Conservation (phyloP, 2,113 vertebrate species). For the Channa maculata region DNA sequence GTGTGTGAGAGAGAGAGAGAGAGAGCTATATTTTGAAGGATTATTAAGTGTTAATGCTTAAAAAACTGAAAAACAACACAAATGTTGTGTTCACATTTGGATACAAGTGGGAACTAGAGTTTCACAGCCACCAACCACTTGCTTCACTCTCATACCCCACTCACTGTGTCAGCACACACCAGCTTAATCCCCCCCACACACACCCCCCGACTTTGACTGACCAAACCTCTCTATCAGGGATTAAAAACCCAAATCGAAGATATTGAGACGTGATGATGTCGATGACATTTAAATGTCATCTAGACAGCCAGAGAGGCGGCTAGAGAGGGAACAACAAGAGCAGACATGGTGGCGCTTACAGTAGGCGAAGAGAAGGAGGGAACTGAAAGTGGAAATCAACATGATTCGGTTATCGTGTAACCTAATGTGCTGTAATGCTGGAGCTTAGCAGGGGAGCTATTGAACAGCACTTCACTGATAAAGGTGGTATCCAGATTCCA, state of each 20-base stretch:
- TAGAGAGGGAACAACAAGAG: not conserved
- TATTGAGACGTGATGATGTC: not conserved
- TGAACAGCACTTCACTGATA: too few relatives aligned
- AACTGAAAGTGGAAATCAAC: not conserved
- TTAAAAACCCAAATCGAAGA: not conserved
- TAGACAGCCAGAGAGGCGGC: not conserved
- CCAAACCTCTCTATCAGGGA: not conserved
- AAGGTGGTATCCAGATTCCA: not conserved
- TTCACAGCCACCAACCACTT: not conserved
- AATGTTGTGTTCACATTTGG: too few relatives aligned
- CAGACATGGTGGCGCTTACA: not conserved
- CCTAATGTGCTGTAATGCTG: not conserved
- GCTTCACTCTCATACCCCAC: not conserved
- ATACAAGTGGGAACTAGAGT: too few relatives aligned
- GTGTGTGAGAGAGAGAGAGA: too few relatives aligned
- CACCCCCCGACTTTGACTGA: too few relatives aligned
- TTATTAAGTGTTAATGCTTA: too few relatives aligned
- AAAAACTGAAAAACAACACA: too few relatives aligned
- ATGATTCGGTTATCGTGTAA: not conserved
- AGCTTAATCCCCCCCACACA: not conserved
- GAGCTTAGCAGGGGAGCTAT: not conserved
- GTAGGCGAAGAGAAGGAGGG: not conserved
- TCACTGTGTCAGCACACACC: not conserved
- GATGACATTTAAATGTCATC: conserved; percentile 15
- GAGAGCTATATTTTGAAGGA: too few relatives aligned